Evolutionary conservation across 2,113 vertebrate genomes (phyloP).

Genomic region (Oreochromis niloticus): DNA sequence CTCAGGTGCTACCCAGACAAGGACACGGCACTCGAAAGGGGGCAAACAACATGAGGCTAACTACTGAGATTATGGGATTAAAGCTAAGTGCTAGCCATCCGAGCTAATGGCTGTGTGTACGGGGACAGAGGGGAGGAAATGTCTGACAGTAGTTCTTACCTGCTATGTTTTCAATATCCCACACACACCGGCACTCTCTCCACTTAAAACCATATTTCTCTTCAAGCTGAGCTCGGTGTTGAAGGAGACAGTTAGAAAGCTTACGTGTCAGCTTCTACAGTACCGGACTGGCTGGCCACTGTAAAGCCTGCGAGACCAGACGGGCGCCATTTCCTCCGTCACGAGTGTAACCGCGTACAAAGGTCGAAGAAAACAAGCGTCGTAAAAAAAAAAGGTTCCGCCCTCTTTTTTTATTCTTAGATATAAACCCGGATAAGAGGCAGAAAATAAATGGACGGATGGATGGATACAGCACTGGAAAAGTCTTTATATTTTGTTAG

Average conservation of each 20-base stretch:
- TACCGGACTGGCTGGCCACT: conserved; percentile 10
- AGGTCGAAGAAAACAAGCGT: not conserved
- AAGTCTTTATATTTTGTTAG: not conserved
- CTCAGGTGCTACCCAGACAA: not conserved
- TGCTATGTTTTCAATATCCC: conserved; percentile 17
- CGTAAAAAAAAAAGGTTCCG: conserved; percentile 19
- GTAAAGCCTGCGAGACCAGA: not conserved
- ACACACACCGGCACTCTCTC: not conserved
- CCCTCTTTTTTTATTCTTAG: not conserved
- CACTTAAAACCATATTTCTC: conserved; percentile 35
- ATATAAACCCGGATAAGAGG: not conserved
- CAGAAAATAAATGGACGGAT: not conserved
- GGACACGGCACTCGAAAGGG: not conserved
- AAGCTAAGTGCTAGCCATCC: conserved; percentile 29
- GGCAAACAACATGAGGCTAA: not conserved
- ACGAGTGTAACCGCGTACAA: not conserved
- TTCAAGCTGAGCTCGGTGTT: not conserved
- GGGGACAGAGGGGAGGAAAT: conserved; percentile 1
- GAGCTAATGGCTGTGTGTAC: conserved; percentile 5
- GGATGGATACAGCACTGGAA: not conserved
- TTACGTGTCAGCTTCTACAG: conserved; percentile 42
- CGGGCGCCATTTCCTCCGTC: conserved; percentile 56
- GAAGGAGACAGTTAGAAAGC: not conserved
- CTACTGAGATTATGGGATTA: conserved; percentile 68
- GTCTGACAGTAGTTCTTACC: conserved; percentile 40